Conservation (phyloP, 92 coral and sea anemone species). For the Diadumene lineata region DNA sequence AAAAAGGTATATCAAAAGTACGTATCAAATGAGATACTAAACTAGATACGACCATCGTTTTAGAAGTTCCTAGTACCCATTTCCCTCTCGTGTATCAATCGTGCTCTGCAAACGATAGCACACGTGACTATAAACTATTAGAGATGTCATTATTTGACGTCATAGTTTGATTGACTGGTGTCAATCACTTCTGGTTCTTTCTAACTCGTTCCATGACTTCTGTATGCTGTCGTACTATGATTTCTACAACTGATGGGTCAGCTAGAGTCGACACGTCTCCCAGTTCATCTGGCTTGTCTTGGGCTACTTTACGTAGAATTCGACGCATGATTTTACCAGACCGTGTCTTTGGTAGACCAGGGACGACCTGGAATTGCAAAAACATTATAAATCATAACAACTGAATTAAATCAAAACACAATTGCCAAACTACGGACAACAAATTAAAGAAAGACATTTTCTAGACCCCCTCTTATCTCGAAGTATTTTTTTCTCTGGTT, state of each 20-base stretch:
- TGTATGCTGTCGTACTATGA: slow-evolving; percentile 78
- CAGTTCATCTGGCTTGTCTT: slow-evolving; percentile 83
- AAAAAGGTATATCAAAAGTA: no score
- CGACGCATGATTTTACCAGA: slow-evolving; percentile 99
- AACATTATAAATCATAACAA: no score
- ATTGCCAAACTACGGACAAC: no score
- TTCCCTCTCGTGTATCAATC: no score
- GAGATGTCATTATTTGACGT: neutral
- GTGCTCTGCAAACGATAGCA: no score
- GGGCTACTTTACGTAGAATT: slow-evolving; percentile 93
- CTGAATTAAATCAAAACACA: no score
- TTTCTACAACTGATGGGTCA: slow-evolving; percentile 93
- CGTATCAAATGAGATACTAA: no score
- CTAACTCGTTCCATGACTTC: slow-evolving; percentile 57
- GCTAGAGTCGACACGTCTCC: slow-evolving; percentile 96
- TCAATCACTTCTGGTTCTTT: slow-evolving; percentile 34
- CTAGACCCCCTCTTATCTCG: no score
- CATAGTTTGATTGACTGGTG: neutral
- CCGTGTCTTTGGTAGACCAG: slow-evolving; percentile 97
- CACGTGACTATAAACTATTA: neutral
- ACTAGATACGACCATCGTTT: no score
- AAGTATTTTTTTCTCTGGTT: no score
- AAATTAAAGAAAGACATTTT: no score
- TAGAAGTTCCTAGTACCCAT: no score
- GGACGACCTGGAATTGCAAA: slow-evolving; percentile 64